Percentiles rank a stretch among this genome's conserved stretches.
Evolutionary conservation across 2,113 vertebrate genomes (phyloP).

Genomic region (Chlorodrepanis virens): DNA sequence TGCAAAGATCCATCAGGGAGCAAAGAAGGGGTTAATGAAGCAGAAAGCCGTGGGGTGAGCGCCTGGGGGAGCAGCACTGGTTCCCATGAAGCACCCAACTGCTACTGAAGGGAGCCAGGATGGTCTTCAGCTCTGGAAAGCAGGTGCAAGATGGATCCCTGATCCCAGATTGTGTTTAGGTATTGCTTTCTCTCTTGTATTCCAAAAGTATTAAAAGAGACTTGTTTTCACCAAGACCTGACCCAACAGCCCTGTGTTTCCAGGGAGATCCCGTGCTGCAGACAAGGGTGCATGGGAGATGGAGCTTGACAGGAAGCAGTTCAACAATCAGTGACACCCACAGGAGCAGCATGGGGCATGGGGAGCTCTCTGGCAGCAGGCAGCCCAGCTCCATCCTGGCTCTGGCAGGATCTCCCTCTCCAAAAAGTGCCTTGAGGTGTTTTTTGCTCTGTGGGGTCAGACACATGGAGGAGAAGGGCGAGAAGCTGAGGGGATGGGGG

Average conservation of each 20-base stretch:
- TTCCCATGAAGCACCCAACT: conserved; percentile 5
- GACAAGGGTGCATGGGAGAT: neutral
- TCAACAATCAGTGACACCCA: neutral
- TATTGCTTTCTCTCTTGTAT: neutral
- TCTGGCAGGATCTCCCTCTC: neutral
- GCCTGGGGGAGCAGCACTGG: neutral
- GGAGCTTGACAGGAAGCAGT: neutral
- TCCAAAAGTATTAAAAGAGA: conserved; percentile 30
- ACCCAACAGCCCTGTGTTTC: neutral
- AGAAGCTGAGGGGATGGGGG: accelerated
- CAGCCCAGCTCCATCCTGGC: neutral
- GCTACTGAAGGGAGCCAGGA: neutral
- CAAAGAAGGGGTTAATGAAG: conserved; percentile 93
- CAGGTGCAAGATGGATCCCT: neutral
- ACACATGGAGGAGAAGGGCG: accelerated
- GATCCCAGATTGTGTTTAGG: neutral
- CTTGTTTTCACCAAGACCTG: accelerated
- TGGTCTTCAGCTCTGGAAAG: neutral
- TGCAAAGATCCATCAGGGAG: conserved; percentile 91
- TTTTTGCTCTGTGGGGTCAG: neutral
- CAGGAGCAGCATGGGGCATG: accelerated
- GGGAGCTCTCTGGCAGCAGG: accelerated
- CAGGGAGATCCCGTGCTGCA: accelerated
- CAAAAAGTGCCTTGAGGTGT: neutral
- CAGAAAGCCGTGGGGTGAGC: conserved; percentile 72